Evolutionary conservation across 1,140 invertebrate genomes (phyloP), one percentile per base, ranked within the genome.

Genomic region (Helicoverpa armigera): DNA sequence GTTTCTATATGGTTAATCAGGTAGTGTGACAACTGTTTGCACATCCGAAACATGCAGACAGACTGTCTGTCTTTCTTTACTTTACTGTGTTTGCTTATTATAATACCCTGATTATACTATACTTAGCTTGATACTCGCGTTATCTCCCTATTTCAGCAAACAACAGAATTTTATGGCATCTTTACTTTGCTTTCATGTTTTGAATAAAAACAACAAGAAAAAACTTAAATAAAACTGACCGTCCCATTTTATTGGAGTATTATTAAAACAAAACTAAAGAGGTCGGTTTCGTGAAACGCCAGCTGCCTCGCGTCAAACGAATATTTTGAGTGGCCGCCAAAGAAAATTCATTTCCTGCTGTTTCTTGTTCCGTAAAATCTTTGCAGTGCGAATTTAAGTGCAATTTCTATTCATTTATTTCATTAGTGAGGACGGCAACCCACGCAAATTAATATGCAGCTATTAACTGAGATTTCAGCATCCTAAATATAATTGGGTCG

Each of bases 191-290:
- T 12, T n/a, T 11, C 2, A 18, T 54, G 5, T 9, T 29, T 13
- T 54, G 3, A 69, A 51, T 1, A 23, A 51, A 2, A 29, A 9
- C 13, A 3, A 72, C 13, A 29, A 29, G 31, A 72, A 72, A 54
- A 51, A 18, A 10, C 16, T 69, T 11, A 51, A 69, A 50, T 53
- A 53, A 73, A 73, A 58, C 12, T 73, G 54, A 51, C 70, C 29
- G 16, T 56, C 69, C 0, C 53, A 18, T 58, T 73, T 43, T 73
- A 73, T 73, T 53, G n/a, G 60, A 73, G 69, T 60, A 70, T 63
- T 80, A 80, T 54, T 72, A 74, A 80, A 73, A 80, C 69, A 69
- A 80, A 80, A 72, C 69, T 73, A 72, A 73, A 79, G 56, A 73
- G 58, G 23, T 73, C 48, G 56, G 69, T 61, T 50, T 48, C 14